phyloP scores from a whole-genome alignment of 2,113 vertebrate species.

The Fulmarus glacialis region DNA sequence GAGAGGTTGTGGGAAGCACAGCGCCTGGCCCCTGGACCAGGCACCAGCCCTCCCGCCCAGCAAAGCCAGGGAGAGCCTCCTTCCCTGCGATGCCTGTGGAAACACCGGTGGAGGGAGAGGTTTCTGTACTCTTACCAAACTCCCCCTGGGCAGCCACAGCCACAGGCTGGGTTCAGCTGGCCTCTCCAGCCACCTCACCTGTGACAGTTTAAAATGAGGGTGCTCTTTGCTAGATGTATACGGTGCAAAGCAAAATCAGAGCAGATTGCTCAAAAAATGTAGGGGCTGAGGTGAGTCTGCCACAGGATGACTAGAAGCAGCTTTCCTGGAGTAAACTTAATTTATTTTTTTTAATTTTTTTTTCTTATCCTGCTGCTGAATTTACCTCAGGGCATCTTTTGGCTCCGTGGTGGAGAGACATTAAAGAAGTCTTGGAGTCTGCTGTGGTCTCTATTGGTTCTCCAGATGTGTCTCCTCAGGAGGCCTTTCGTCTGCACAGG shows the following conservation, averaged over 20 bases:
- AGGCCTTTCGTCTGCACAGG: neutral
- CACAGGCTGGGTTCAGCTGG: constrained; percentile 33
- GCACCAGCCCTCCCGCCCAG: neutral
- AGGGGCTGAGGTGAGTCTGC: neutral
- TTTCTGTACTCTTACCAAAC: constrained; percentile 28
- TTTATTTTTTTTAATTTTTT: neutral
- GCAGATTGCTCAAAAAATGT: neutral
- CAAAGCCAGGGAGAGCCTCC: neutral
- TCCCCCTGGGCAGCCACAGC: neutral
- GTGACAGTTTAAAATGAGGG: constrained; percentile 25
- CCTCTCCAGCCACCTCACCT: neutral
- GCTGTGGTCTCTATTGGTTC: neutral
- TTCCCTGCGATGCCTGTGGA: neutral
- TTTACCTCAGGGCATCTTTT: neutral
- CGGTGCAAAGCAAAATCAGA: constrained; percentile 27
- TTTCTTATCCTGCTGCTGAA: neutral
- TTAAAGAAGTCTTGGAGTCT: neutral
- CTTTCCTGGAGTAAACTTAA: neutral
- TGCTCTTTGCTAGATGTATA: constrained; percentile 39
- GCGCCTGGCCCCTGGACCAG: neutral
- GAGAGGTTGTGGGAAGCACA: neutral
- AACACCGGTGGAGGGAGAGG: neutral
- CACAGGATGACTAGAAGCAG: neutral
- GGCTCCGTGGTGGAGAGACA: neutral
- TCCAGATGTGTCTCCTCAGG: constrained; percentile 45